Evolutionary conservation across 2,113 vertebrate species (phyloP).

Genomic region (human (Homo sapiens)): GRCh38 chr11:33420501-33421000

Average conservation of each 20-base stretch:
- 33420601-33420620: not conserved
- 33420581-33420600: not conserved
- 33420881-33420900: slow-evolving; percentile 19
- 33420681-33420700: not conserved
- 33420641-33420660: not conserved
- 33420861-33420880: not conserved
- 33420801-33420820: not conserved
- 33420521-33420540: slow-evolving; percentile 10
- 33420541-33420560: slow-evolving; percentile 9
- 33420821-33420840: not conserved
- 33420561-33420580: slow-evolving; percentile 28
- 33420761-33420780: slow-evolving; percentile 51
- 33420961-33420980: not conserved
- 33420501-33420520: no score
- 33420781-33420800: slow-evolving; percentile 57
- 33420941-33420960: not conserved
- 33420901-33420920: slow-evolving; percentile 45
- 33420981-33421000: not conserved
- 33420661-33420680: slow-evolving; percentile 5
- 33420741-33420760: slow-evolving; percentile 66
- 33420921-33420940: not conserved
- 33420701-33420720: slow-evolving; percentile 69
- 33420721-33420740: slow-evolving; percentile 18
- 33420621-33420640: not conserved
- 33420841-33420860: not conserved